Evolutionary conservation across 92 coral and sea anemone species (phyloP), one percentile per base, ranked within the genome.

Genomic region (Phenganax stokvisi): DNA sequence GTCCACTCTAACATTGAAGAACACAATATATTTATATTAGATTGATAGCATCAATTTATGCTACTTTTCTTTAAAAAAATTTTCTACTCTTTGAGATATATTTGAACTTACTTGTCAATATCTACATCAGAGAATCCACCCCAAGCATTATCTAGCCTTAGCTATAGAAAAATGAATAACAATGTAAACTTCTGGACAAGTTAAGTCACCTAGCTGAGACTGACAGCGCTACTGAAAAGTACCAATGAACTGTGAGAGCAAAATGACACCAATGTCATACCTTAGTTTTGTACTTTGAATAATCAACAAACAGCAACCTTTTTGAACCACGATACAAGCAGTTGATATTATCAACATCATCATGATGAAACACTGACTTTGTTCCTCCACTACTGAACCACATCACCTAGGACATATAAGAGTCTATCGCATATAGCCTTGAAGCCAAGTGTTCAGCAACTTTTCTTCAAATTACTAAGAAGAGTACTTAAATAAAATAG

Each of bases 341-440:
- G 77, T 93, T 93, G 83, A 93, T 93, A 81, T 93, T 93, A 60
- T 93, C 97, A 13, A 93, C 98, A 69, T 93, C 98, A 77, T 93
- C 98, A 75, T 93, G 92, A 81, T 93, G 98, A 65, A 93, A 88
- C 66, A 93, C 98, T 54, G 98, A 93, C 84, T 93, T 93, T 31
- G 98, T 93, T 61, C 98, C 98, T 71, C 98, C 98, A 85, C 98
- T 93, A 75, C 98, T 93, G 73, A 93, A 93, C 98, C 98, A 93
- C 92, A 93, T 93, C 47, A 93, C 98, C 98, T 93, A 80, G 15
- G 51, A 16, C 56, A 29, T 15, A 30, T 29, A 20, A 20, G 76
- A 30, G 51, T 71, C 54, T 29, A 12, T 17, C 2, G 4, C 16
- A 9, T 8, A 20, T 25, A 55, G 54, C 3, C 20, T 10, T 71